Evolutionary conservation across 1,140 invertebrate species (phyloP).

Genomic region (Danaus plexippus): DNA sequence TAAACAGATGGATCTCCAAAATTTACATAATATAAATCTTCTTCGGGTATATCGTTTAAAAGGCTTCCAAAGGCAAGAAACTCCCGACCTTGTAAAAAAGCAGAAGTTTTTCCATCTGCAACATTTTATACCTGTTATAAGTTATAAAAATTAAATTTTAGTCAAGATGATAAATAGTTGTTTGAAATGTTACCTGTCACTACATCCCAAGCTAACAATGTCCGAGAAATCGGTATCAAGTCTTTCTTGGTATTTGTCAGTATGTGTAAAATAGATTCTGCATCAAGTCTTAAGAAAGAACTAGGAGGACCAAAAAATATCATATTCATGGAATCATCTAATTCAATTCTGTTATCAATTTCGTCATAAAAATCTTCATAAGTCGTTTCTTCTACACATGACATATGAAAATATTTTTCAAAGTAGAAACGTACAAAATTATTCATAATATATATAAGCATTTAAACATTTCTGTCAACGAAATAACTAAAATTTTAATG

Average conservation of each 20-base stretch:
- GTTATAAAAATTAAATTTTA: neutral
- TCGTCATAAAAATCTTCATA: constrained; percentile 59
- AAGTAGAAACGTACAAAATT: neutral
- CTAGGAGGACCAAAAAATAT: constrained; percentile 53
- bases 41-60: constrained; percentile 52
- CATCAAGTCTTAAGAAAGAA: constrained; percentile 50
- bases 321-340: constrained; percentile 54
- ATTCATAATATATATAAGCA: no score
- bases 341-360: constrained; percentile 40
- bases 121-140: neutral
- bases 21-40: constrained; percentile 59
- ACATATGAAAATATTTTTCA: constrained; percentile 5
- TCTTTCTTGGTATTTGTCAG: constrained; percentile 45
- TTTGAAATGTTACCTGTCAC: constrained; percentile 39
- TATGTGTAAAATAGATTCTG: constrained; percentile 55
- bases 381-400: constrained; percentile 16
- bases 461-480: no score
- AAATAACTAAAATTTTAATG: no score
- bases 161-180: neutral
- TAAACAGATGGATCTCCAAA: constrained; percentile 54
- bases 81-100: constrained; percentile 55
- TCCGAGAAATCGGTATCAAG: constrained; percentile 44
- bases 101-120: constrained; percentile 57
- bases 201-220: constrained; percentile 52
- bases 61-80: constrained; percentile 48